Evolutionary conservation across 2,888 invertebrate species (phyloP).

Genomic region (Papilio elwesi): DNA sequence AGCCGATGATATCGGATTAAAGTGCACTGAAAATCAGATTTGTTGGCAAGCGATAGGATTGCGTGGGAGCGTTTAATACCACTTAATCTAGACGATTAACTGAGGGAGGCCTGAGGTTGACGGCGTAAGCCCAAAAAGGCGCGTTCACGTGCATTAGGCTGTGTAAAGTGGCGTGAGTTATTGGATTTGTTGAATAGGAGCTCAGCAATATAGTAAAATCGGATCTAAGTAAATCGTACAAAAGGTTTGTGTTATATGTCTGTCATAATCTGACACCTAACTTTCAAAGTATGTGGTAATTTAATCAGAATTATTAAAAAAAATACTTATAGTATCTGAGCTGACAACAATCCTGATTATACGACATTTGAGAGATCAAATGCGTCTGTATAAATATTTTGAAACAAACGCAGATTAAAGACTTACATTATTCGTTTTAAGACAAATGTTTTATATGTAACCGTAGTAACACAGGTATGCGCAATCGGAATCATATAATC

Average conservation of each 20-base stretch:
- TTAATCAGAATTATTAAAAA: neutral
- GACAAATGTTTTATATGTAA: neutral
- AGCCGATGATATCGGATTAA: slow-evolving; percentile 68
- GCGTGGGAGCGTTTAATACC: slow-evolving; percentile 71
- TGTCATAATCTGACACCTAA: neutral
- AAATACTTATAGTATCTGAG: no score
- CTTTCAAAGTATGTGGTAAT: neutral
- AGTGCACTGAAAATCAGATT: slow-evolving; percentile 80
- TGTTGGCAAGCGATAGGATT: slow-evolving; percentile 77
- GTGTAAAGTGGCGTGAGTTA: slow-evolving; percentile 52
- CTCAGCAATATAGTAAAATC: slow-evolving; percentile 12
- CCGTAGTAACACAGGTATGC: neutral
- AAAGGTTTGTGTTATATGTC: slow-evolving; percentile 1
- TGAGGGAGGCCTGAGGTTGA: slow-evolving; percentile 58
- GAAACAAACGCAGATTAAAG: no score
- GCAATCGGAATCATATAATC: slow-evolving; percentile 12
- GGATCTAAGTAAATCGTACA: neutral
- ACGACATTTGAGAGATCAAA: no score
- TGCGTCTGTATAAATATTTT: no score
- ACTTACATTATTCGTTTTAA: neutral
- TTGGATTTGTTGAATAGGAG: slow-evolving; percentile 52
- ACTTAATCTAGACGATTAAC: slow-evolving; percentile 73
- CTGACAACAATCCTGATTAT: no score
- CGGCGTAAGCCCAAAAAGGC: slow-evolving; percentile 56
- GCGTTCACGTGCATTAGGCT: slow-evolving; percentile 52